phyloP scores from a whole-genome alignment of 2,888 invertebrate genomes.

The Chirona hameri region DNA sequence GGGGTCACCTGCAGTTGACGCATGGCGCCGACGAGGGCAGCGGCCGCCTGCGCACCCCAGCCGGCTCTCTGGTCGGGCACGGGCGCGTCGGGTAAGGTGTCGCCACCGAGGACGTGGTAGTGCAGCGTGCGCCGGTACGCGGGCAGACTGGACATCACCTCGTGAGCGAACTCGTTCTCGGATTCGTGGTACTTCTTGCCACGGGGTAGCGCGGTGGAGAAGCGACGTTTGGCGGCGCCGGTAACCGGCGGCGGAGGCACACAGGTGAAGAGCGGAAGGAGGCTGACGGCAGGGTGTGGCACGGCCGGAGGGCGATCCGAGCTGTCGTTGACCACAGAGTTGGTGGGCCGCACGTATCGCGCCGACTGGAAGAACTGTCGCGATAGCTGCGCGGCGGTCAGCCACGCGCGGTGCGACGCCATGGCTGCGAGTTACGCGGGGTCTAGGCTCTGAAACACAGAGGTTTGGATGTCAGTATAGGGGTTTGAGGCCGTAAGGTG shows the following conservation, averaged over 20 bases:
- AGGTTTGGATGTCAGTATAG: too few relatives aligned
- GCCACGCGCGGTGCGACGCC: slow-evolving; percentile 24
- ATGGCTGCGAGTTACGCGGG: neutral
- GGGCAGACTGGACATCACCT: slow-evolving; percentile 37
- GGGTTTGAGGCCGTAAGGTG: too few relatives aligned
- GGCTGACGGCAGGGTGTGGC: neutral
- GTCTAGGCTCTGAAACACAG: too few relatives aligned
- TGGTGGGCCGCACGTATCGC: slow-evolving; percentile 5
- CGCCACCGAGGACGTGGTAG: neutral
- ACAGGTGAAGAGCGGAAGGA: neutral
- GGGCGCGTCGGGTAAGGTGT: neutral
- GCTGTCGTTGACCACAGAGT: neutral
- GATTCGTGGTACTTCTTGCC: slow-evolving; percentile 36
- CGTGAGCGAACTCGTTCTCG: slow-evolving; percentile 40
- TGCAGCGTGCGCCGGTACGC: slow-evolving; percentile 33
- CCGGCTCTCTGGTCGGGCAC: neutral
- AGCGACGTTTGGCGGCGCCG: neutral
- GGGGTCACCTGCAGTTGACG: neutral
- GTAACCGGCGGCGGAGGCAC: slow-evolving; percentile 4
- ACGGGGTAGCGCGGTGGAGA: neutral
- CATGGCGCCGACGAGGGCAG: neutral
- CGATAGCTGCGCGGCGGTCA: neutral
- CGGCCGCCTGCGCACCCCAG: neutral
- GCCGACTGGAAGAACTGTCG: neutral
- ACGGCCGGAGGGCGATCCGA: neutral